Percentiles rank a stretch among this genome's conserved stretches.
These are phyloP conservation scores for Notodonta dromedarius DNA, from an alignment of 2,888 invertebrate genomes.

Conservation along the genomic window DNA sequence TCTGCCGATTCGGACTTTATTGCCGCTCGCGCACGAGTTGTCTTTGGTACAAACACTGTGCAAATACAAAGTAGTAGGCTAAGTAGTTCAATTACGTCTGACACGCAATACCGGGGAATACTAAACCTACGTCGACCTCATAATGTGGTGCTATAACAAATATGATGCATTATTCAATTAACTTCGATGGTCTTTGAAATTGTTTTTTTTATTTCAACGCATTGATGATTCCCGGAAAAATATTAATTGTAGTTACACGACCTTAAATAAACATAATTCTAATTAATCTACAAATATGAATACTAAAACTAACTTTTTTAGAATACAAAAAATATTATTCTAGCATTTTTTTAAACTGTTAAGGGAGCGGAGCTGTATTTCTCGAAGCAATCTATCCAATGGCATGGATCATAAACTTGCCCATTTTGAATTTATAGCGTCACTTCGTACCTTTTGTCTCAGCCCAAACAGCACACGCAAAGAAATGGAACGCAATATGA, in stretches of 20 bases:
- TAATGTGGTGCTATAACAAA: too few species aligned
- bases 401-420: neutral
- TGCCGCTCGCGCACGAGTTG: constrained; percentile 20
- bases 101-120: too few species aligned
- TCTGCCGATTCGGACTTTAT: constrained; percentile 47
- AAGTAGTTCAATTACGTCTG: neutral
- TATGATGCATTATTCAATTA: too few species aligned
- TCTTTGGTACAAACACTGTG: constrained; percentile 16
- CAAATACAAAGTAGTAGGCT: constrained; percentile 20
- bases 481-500: constrained; percentile 14
- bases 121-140: neutral
- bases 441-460: constrained; percentile 34
- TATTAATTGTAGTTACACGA: too few species aligned
- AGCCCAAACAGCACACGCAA: constrained; percentile 18
- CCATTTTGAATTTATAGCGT: constrained; percentile 33
- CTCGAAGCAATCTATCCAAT: neutral
- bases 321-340: too few species aligned
- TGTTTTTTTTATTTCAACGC: too few species aligned
- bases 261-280: too few species aligned
- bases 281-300: too few species aligned
- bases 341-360: too few species aligned
- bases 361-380: neutral
- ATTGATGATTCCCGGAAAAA: too few species aligned
- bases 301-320: too few species aligned
- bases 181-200: too few species aligned